A percentile compares a stretch with the other conserved stretches of the same genome.
Conservation (phyloP, 2,888 invertebrate genomes). For the Acronicta aceris region DNA sequence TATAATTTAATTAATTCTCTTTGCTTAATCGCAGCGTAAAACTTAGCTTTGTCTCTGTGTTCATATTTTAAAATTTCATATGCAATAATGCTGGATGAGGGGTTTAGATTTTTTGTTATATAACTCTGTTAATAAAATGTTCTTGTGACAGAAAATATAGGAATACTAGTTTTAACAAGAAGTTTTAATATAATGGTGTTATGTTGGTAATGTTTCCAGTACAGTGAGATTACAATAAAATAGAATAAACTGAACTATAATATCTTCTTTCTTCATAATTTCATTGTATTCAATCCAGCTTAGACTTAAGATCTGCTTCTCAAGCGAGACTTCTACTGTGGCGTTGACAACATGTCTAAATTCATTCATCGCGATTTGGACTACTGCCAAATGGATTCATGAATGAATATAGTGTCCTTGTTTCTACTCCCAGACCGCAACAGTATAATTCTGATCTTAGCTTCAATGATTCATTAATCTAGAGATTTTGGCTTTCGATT, state of each 20-base stretch:
- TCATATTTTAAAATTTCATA: conserved; percentile 52
- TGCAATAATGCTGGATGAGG: conserved; percentile 38
- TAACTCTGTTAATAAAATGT: conserved; percentile 6
- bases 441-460: conserved; percentile 37
- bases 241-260: no score
- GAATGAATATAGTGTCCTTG: conserved; percentile 54
- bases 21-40: conserved; percentile 53
- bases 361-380: conserved; percentile 56
- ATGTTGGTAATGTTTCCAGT: no score
- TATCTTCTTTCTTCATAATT: background rate
- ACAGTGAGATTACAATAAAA: no score
- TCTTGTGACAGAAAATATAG: conserved; percentile 1
- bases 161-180: no score
- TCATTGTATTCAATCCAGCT: conserved; percentile 11
- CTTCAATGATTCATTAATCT: conserved; percentile 42
- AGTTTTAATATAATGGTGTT: no score
- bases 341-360: conserved; percentile 53
- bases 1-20: conserved; percentile 54
- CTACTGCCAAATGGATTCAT: conserved; percentile 53
- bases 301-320: conserved; percentile 18
- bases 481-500: conserved; percentile 20
- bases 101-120: conserved; percentile 18
- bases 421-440: conserved; percentile 34
- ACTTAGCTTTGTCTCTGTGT: conserved; percentile 51
- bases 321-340: conserved; percentile 24